These are phyloP conservation scores for Malurus melanocephalus DNA, from an alignment of 2,113 vertebrate genomes.

Conservation along the genomic window DNA sequence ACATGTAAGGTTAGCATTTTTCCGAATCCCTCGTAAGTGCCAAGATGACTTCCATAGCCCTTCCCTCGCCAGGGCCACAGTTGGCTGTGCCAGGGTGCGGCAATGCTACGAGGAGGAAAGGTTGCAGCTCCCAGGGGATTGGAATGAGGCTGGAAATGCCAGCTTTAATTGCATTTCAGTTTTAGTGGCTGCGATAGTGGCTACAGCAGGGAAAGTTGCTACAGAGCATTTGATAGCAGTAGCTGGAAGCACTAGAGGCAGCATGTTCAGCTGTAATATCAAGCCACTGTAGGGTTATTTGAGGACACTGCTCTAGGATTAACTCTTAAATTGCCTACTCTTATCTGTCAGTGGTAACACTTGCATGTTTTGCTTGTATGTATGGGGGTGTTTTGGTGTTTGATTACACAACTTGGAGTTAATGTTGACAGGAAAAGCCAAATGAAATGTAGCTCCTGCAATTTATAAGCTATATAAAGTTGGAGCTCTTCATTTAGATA, in stretches of 20 bases:
- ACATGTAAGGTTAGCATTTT: neutral
- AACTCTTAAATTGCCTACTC: constrained; percentile 44
- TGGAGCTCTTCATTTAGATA: neutral
- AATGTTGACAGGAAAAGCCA: neutral
- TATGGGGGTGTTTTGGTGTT: neutral
- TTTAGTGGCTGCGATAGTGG: neutral
- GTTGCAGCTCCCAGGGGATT: neutral
- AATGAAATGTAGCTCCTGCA: neutral
- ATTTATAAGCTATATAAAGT: constrained; percentile 29
- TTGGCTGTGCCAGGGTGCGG: neutral
- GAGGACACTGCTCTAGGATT: constrained; percentile 42
- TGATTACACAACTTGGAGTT: neutral
- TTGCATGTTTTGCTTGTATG: neutral
- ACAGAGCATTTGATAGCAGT: constrained; percentile 23
- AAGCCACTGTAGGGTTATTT: constrained; percentile 22
- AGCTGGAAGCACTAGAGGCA: constrained; percentile 48
- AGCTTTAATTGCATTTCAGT: constrained; percentile 13
- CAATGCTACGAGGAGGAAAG: neutral
- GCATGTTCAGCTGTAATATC: constrained; percentile 43
- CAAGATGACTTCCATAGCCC: neutral
- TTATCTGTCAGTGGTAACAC: neutral
- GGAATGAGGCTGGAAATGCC: constrained; percentile 22
- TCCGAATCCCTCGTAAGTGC: neutral
- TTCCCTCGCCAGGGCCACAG: neutral
- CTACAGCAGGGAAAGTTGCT: neutral